Base-by-base conservation (phyloP, 1,140 invertebrate genomes). In the Mercenaria mercenaria region DNA sequence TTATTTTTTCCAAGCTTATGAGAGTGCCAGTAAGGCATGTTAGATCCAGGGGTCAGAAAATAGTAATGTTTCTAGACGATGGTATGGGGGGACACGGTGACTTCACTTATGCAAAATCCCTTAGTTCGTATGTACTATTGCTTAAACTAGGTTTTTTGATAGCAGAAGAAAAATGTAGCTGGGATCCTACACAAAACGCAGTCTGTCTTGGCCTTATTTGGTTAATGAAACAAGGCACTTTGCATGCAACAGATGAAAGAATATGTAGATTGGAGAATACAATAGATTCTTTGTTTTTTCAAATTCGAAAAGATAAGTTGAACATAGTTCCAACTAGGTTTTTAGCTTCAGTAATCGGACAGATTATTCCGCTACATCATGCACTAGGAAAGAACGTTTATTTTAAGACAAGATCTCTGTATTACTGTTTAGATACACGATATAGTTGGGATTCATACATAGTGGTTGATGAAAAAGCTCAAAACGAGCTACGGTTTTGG, bases 1-100 rank as follows among this genome's bases (percentile, higher is more conserved):
- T 69, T 20, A 69, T 69, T 32, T 69, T 69, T 37, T 32, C 64
- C 11, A 72, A 72, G 18, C 6, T 72, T 23, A 29, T 72, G 67
- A 41, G 67, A 41, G 37, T 41, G n/a, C 13, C 8, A 32, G 67
- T 32, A 69, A 29, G 13, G 47, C 81, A 29, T 82, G 67, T 67
- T 39, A 82, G 81, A 69, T 76, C 85, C 1, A 8, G 50, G 34
- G 84, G 90, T 39, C 6, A 41, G 11, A 88, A 59, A 79, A 23
- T 91, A 26, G 50, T 91, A 32, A 85, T 84, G 64, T 88, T 76
- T 84, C 34, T 91, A n/a, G 90, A 91, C 43, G 90, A 91, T 43
- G 85, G 90, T 39, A 23, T 91, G 23, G 90, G 79, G 2, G 90
- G 90, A 41, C 32, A 43, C 37, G 15, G 23, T 23, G 34, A 23